Evolutionary conservation across 2,113 vertebrate species (phyloP).

Genomic region (Solea senegalensis): DNA sequence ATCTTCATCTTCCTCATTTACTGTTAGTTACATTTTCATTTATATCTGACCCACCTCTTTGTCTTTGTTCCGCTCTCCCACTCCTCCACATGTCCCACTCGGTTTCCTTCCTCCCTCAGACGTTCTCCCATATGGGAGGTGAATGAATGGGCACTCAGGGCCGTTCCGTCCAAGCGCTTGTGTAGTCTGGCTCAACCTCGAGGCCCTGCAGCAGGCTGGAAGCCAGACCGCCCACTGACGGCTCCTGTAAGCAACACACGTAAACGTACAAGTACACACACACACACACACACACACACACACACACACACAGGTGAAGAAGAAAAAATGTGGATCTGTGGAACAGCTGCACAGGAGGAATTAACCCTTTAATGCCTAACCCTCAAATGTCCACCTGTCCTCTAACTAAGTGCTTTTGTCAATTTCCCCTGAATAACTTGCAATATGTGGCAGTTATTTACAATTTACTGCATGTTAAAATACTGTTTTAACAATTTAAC

Average conservation of each 20-base stretch:
- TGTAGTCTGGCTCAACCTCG: constrained; percentile 68
- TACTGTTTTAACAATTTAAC: too few relatives aligned
- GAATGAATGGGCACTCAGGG: constrained; percentile 66
- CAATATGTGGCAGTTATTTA: too few relatives aligned
- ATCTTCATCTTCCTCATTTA: too few relatives aligned
- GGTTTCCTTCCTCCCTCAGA: constrained; percentile 35
- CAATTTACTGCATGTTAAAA: too few relatives aligned
- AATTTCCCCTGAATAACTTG: too few relatives aligned
- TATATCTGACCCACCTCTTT: background rate
- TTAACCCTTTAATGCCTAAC: too few relatives aligned
- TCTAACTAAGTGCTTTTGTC: too few relatives aligned
- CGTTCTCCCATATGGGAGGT: constrained; percentile 70
- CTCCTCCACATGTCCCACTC: background rate
- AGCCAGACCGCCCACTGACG: constrained; percentile 50
- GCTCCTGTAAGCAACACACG: constrained; percentile 60
- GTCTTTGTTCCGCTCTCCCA: background rate
- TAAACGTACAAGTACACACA: background rate
- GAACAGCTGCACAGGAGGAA: too few relatives aligned
- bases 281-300: background rate
- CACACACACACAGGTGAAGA: background rate
- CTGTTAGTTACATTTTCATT: background rate
- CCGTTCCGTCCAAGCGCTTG: constrained; percentile 66
- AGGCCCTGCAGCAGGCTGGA: constrained; percentile 59
- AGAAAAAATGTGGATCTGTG: too few relatives aligned
- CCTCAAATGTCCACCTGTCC: too few relatives aligned